phyloP scores from a whole-genome alignment of 2,888 invertebrate genomes.

The Torymus auratus region DNA sequence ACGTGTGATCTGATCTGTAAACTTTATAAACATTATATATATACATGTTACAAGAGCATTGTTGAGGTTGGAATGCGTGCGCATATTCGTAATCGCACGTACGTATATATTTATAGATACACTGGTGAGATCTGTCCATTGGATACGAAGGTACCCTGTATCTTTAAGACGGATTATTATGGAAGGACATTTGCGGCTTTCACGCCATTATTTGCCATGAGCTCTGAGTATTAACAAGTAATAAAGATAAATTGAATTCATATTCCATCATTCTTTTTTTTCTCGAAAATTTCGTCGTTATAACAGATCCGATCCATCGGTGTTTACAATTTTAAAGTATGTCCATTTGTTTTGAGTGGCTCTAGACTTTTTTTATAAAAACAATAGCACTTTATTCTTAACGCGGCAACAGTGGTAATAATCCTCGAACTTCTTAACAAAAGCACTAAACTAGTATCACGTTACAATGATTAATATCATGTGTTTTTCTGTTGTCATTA shows the following conservation, averaged over 20 bases:
- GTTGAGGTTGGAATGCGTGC: slow-evolving; percentile 26
- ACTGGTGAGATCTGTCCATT: slow-evolving; percentile 15
- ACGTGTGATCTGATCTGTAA: slow-evolving; percentile 27
- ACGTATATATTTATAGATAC: neutral
- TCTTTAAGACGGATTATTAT: slow-evolving; percentile 42
- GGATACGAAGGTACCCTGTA: neutral
- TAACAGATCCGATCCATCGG: neutral
- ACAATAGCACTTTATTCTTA: slow-evolving; percentile 19
- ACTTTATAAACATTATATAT: slow-evolving; percentile 47
- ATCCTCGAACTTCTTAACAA: slow-evolving; percentile 29
- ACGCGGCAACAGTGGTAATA: slow-evolving; percentile 6
- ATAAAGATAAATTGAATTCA: neutral
- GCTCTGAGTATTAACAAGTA: slow-evolving; percentile 13
- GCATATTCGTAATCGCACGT: neutral
- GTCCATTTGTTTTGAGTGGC: neutral
- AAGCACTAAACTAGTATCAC: slow-evolving; percentile 51
- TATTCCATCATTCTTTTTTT: neutral
- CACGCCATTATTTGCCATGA: neutral
- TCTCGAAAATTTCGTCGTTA: neutral
- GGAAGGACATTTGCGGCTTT: slow-evolving; percentile 31
- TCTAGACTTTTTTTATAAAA: slow-evolving; percentile 43
- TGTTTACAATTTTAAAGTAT: neutral
- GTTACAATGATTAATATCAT: slow-evolving; percentile 34
- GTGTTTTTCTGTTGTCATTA: neutral
- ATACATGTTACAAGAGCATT: slow-evolving; percentile 33